A percentile compares a stretch with the other conserved stretches of the same genome.
These are phyloP conservation scores for Rhinopomastus cyanomelas DNA, from an alignment of 2,113 vertebrate genomes.

Conservation along the genomic window DNA sequence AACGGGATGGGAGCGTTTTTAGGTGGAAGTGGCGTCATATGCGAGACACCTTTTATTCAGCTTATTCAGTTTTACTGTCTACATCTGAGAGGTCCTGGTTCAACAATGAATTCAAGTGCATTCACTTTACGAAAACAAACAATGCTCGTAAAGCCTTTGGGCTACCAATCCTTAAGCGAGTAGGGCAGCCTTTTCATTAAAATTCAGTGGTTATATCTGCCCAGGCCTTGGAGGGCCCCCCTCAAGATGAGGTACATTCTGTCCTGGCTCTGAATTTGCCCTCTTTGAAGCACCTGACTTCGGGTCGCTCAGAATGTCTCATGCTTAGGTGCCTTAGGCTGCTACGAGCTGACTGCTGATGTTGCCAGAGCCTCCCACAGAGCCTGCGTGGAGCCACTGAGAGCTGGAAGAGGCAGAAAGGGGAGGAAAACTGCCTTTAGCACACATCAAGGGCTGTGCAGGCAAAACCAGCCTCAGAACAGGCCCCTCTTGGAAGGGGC, in stretches of 20 bases:
- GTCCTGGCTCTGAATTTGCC: neutral
- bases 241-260: neutral
- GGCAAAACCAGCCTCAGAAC: neutral
- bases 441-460: rapidly evolving
- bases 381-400: rapidly evolving
- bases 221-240: neutral
- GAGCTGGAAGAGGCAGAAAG: neutral
- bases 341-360: neutral
- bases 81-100: neutral
- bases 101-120: neutral
- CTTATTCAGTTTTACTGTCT: neutral
- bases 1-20: neutral
- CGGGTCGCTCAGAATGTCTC: neutral
- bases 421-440: neutral
- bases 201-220: neutral
- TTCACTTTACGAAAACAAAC: neutral
- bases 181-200: neutral
- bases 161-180: neutral
- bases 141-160: neutral
- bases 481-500: neutral
- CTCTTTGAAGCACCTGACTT: neutral
- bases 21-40: neutral
- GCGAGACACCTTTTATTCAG: neutral
- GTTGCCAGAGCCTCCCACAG: neutral
- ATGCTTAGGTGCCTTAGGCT: neutral